Conservation (phyloP, 2,888 invertebrate genomes). For the Heliconius ismenius region DNA sequence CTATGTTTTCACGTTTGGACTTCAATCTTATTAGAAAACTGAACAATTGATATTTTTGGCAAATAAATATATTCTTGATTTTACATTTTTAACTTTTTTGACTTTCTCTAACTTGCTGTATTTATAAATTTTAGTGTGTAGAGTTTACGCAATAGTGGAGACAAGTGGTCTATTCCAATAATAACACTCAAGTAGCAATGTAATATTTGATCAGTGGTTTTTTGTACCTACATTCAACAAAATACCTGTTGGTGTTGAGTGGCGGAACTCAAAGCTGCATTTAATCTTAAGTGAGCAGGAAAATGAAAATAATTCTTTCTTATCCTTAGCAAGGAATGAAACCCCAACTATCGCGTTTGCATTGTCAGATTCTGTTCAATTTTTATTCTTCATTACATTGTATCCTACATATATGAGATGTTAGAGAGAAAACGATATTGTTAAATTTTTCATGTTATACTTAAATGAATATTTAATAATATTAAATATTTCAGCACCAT, state of each 20-base stretch:
- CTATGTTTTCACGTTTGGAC: too few species aligned
- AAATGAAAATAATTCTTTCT: neutral
- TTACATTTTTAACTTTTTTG: neutral
- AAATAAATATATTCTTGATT: too few species aligned
- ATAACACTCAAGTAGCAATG: neutral
- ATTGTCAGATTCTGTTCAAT: too few species aligned
- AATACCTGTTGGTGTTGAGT: too few species aligned
- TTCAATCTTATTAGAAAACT: neutral
- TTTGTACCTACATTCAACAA: neutral
- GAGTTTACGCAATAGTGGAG: too few species aligned
- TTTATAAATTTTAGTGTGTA: too few species aligned
- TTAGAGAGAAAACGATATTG: too few species aligned
- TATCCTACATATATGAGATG: too few species aligned
- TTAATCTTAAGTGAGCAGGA: too few species aligned
- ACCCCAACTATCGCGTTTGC: neutral
- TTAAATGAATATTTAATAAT: neutral
- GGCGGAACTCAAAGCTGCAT: too few species aligned
- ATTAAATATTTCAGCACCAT: slow-evolving; percentile 85
- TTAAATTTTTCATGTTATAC: neutral
- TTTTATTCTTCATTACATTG: too few species aligned
- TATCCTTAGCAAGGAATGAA: neutral
- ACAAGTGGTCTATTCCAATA: neutral
- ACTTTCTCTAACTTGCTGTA: neutral
- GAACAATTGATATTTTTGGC: too few species aligned
- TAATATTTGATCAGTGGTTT: neutral